Conservation (phyloP, 2,888 invertebrate species). For the Zele albiditarsus region DNA sequence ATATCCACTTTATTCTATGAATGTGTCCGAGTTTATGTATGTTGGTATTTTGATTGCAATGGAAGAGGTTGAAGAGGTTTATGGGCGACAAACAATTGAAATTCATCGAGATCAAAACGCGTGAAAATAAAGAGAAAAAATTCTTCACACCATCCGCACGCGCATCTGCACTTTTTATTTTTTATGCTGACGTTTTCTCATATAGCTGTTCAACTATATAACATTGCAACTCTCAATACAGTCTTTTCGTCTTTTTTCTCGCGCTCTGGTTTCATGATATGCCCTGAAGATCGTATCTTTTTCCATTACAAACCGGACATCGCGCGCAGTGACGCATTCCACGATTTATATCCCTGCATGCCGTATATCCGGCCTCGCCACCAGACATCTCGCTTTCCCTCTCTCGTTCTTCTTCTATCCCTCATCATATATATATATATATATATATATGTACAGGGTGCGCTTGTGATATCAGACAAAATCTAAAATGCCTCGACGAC, state of each 20-base stretch:
- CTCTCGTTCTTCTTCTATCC: slow-evolving; percentile 9
- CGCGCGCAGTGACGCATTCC: slow-evolving; percentile 54
- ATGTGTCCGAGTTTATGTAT: background rate
- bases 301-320: slow-evolving; percentile 60
- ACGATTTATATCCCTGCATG: slow-evolving; percentile 51
- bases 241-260: background rate
- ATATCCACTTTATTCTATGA: background rate
- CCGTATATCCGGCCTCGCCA: slow-evolving; percentile 36
- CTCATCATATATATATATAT: background rate
- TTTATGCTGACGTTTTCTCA: too few species aligned
- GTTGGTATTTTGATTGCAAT: background rate
- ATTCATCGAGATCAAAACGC: background rate
- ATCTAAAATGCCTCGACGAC: slow-evolving; percentile 27
- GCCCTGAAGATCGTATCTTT: slow-evolving; percentile 56
- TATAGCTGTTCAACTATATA: too few species aligned
- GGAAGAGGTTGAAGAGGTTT: background rate
- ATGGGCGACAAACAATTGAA: background rate
- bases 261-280: slow-evolving; percentile 24
- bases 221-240: background rate
- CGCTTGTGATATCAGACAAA: slow-evolving; percentile 20
- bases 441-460: background rate
- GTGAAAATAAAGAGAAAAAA: background rate
- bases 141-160: too few species aligned
- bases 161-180: too few species aligned
- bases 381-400: slow-evolving; percentile 8